Evolutionary conservation across 2,888 invertebrate genomes (phyloP).

Genomic region (Ochlodes sylvanus): DNA sequence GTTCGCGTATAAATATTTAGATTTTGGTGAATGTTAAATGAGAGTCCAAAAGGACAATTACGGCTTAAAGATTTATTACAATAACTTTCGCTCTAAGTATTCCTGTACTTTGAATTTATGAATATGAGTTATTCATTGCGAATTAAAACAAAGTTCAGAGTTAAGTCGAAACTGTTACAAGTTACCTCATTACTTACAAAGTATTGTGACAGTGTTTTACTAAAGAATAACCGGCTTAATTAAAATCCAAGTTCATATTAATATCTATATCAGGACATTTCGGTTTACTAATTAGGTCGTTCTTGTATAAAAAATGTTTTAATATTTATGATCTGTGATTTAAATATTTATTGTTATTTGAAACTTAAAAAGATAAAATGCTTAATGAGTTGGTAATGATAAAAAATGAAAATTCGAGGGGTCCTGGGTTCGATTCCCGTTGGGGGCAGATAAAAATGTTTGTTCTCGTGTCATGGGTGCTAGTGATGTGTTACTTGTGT

Average conservation of each 20-base stretch:
- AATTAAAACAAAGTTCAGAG: slow-evolving; percentile 18
- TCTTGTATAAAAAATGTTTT: too few relatives aligned
- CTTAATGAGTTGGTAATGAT: too few relatives aligned
- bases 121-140: slow-evolving; percentile 18
- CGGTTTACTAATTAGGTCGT: too few relatives aligned
- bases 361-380: too few relatives aligned
- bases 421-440: too few relatives aligned
- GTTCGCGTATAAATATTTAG: neutral
- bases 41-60: neutral
- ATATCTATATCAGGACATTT: neutral
- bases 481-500: too few relatives aligned
- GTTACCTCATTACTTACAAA: slow-evolving; percentile 7
- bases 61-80: slow-evolving; percentile 24
- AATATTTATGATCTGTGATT: too few relatives aligned
- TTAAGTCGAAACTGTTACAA: slow-evolving; percentile 7
- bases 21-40: neutral
- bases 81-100: slow-evolving; percentile 19
- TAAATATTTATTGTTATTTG: too few relatives aligned
- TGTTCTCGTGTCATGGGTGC: too few relatives aligned
- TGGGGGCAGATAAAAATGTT: too few relatives aligned
- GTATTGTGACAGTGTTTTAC: slow-evolving; percentile 1
- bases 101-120: slow-evolving; percentile 16
- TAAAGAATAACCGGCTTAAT: neutral
- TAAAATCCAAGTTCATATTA: neutral
- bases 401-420: too few relatives aligned